phyloP scores from a whole-genome alignment of 2,113 vertebrate genomes.

The Trogon surrucura region DNA sequence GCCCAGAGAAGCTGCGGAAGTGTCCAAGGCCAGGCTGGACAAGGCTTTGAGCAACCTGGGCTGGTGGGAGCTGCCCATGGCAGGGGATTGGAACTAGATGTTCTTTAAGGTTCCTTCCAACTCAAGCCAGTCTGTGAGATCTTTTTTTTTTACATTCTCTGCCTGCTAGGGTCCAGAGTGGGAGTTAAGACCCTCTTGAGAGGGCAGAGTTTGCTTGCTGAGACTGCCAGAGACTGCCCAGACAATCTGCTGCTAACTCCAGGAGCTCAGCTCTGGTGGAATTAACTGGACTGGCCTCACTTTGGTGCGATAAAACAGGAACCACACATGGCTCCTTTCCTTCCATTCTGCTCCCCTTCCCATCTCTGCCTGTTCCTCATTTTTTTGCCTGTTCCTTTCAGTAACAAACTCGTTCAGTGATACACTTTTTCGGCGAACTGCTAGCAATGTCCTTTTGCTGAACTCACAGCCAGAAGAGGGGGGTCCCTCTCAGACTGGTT shows the following conservation, averaged over 20 bases:
- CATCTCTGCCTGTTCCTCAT: not conserved
- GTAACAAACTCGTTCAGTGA: not conserved
- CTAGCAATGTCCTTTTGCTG: not conserved
- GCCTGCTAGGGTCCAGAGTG: not conserved
- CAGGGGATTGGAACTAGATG: too few species aligned
- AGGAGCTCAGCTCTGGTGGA: not conserved
- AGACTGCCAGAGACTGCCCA: not conserved
- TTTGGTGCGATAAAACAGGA: not conserved
- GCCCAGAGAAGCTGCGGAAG: too few species aligned
- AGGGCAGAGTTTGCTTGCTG: not conserved
- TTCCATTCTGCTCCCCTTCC: not conserved
- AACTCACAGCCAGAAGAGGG: not conserved
- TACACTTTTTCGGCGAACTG: not conserved
- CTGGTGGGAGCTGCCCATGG: too few species aligned
- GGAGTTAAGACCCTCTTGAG: not conserved
- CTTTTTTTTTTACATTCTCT: too few species aligned
- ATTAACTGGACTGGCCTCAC: not conserved
- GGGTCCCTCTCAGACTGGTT: not conserved
- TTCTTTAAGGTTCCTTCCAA: too few species aligned
- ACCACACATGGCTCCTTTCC: not conserved
- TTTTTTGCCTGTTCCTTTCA: not conserved
- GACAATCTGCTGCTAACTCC: not conserved
- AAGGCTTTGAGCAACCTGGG: too few species aligned
- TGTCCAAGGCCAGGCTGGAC: too few species aligned
- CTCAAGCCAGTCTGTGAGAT: too few species aligned